Evolutionary conservation across 2,888 invertebrate species (phyloP).

Genomic region (Drosophila fungiperda): DNA sequence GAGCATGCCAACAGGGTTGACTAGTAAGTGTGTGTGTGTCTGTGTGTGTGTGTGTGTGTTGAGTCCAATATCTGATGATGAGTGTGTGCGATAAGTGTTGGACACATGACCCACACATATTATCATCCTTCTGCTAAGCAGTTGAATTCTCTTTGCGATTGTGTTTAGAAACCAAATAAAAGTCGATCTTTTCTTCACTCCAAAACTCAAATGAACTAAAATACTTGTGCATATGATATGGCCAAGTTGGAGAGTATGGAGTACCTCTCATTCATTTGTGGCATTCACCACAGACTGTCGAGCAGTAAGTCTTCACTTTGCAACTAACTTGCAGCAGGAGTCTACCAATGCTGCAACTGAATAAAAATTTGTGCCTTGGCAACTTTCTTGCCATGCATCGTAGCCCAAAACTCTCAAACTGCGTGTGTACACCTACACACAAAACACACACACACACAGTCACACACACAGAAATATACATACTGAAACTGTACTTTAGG

Average conservation of each 20-base stretch:
- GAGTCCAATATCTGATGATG: not conserved
- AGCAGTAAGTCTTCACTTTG: conserved; percentile 57
- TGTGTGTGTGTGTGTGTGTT: not conserved
- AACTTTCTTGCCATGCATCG: conserved; percentile 11
- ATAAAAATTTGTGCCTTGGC: conserved; percentile 69
- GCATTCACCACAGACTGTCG: conserved; percentile 10
- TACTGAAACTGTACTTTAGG: conserved; percentile 56
- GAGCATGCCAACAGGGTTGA: conserved; percentile 13
- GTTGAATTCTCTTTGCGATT: not conserved
- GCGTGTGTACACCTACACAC: not conserved
- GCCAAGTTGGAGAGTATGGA: not conserved
- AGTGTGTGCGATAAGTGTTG: conserved; percentile 14
- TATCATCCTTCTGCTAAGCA: no score
- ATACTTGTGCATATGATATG: not conserved
- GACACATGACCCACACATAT: not conserved
- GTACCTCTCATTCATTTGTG: conserved; percentile 37
- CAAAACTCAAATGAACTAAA: not conserved
- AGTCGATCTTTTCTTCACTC: not conserved
- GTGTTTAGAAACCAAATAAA: not conserved
- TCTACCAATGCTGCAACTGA: conserved; percentile 66
- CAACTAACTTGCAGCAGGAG: conserved; percentile 64
- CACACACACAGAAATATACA: conserved; percentile 6
- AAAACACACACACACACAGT: not conserved
- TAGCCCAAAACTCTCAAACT: not conserved
- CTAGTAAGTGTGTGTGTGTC: not conserved